phyloP scores from a whole-genome alignment of 2,888 invertebrate species.

The Tenthredo livida region DNA sequence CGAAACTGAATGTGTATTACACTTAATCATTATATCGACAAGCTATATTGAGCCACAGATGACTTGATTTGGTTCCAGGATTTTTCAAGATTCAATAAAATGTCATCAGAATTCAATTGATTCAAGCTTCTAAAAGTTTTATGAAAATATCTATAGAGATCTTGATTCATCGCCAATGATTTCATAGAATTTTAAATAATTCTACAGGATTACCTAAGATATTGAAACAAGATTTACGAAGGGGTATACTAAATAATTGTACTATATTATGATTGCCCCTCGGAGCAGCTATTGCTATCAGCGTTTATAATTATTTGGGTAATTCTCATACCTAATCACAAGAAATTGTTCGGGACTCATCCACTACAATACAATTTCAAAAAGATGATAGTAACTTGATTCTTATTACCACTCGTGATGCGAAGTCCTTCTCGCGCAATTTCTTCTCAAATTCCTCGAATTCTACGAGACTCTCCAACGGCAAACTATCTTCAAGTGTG shows the following conservation, averaged over 20 bases:
- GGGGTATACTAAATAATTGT: slow-evolving; percentile 1
- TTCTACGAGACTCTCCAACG: slow-evolving; percentile 16
- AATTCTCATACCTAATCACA: neutral
- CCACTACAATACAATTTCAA: neutral
- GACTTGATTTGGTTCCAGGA: too few relatives aligned
- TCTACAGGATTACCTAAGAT: neutral
- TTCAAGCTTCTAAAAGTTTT: too few relatives aligned
- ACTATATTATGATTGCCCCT: neutral
- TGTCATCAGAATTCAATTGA: too few relatives aligned
- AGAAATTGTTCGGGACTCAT: neutral
- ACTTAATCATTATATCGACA: too few relatives aligned
- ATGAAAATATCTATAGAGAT: too few relatives aligned
- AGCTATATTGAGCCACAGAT: too few relatives aligned
- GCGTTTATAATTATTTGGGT: neutral
- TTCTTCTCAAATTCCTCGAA: slow-evolving; percentile 15
- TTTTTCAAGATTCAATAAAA: too few relatives aligned
- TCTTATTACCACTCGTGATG: slow-evolving; percentile 34
- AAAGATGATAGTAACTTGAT: slow-evolving; percentile 6
- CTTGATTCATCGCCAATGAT: too few relatives aligned
- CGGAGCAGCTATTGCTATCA: neutral
- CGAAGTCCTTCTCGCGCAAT: slow-evolving; percentile 21
- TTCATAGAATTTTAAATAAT: neutral
- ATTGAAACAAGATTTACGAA: neutral
- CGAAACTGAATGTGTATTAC: too few relatives aligned
- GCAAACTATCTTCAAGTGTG: slow-evolving; percentile 5